These are phyloP conservation scores for Drosophila longiperda DNA, from an alignment of 2,888 invertebrate genomes.

Conservation along the genomic window DNA sequence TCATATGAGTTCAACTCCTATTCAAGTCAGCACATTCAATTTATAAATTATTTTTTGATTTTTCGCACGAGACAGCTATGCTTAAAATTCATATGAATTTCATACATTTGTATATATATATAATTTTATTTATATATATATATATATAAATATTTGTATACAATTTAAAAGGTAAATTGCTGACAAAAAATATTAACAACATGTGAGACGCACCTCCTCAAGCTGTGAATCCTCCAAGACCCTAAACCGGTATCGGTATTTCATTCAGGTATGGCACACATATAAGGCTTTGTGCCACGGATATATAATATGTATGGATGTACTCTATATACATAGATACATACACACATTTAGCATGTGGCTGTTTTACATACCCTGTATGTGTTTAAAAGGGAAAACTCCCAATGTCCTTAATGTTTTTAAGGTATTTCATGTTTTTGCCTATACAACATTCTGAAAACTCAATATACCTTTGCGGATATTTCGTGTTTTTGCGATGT, in stretches of 20 bases:
- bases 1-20: neutral
- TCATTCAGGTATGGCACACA: constrained; percentile 39
- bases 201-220: neutral
- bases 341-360: neutral
- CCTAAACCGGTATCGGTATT: constrained; percentile 62
- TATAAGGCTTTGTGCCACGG: neutral
- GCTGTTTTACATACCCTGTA: neutral
- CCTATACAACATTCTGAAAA: neutral
- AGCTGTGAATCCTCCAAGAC: constrained; percentile 42
- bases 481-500: neutral
- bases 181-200: neutral
- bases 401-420: neutral
- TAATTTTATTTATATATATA: too few relatives aligned
- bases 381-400: neutral
- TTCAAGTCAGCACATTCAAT: neutral
- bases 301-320: neutral
- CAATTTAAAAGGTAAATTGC: neutral
- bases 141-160: too few relatives aligned
- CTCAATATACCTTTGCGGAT: neutral
- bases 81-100: too few relatives aligned
- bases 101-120: too few relatives aligned
- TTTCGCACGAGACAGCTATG: neutral
- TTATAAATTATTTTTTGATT: neutral
- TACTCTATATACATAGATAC: neutral
- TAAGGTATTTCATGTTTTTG: neutral